These are phyloP conservation scores for Anarhynchus alexandrinus DNA, from an alignment of 2,113 vertebrate species.

Conservation along the genomic window DNA sequence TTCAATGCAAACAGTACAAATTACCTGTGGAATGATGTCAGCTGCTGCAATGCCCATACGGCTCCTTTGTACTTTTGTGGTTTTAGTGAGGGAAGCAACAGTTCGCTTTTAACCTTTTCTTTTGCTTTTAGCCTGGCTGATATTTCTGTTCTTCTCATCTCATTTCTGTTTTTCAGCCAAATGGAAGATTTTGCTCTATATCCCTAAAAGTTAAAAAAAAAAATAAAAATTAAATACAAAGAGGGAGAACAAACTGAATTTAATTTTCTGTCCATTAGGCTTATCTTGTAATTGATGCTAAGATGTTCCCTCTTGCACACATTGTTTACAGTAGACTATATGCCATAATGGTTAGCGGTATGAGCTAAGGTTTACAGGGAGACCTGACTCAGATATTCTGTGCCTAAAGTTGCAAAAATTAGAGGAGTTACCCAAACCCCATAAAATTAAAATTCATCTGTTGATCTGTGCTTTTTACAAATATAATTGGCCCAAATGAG, in stretches of 20 bases:
- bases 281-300: not conserved
- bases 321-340: not conserved
- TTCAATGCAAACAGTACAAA: not conserved
- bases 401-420: not conserved
- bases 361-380: not conserved
- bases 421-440: not conserved
- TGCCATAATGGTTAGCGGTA: not conserved
- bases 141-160: not conserved
- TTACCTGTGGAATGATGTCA: not conserved
- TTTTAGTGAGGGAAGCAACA: not conserved
- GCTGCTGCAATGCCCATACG: not conserved
- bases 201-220: not conserved
- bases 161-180: not conserved
- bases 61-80: not conserved
- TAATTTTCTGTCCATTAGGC: not conserved
- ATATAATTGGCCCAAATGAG: not conserved
- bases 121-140: not conserved
- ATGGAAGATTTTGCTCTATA: not conserved
- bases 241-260: not conserved
- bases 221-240: not conserved
- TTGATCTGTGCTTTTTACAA: not conserved
- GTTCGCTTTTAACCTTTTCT: not conserved
- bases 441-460: not conserved
- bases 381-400: not conserved
- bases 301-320: not conserved